Base-by-base conservation (phyloP, 1,140 invertebrate genomes). In the Neuroterus valhalla region DNA sequence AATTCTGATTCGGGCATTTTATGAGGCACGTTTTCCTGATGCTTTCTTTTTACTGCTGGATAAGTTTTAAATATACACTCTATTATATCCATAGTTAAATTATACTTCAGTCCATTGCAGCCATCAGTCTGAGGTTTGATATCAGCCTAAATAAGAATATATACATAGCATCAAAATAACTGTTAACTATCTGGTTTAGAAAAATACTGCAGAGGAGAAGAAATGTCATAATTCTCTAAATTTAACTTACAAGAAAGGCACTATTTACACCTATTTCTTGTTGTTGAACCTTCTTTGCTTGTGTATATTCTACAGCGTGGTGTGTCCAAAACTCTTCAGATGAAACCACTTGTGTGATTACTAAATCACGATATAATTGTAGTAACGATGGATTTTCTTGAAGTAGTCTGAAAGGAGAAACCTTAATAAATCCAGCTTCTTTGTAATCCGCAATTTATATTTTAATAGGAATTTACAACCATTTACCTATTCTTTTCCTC, bases 11-110 rank as follows among this genome's bases (percentile, higher is more conserved):
- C 99, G 0, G 95, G 94, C 93, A 99, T 94, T 91, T 98, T 97
- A 77, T 95, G 92, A 62, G 98, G 99, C 45, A 99, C 98, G 91
- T 97, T 95, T 90, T 99, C 98, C 76, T 94, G 90, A 91, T 99
- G 98, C 92, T 99, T 99, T 91, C 95, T 95, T 86, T 97, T 96
- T 0, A 99, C 98, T 82, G 97, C 97, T 31, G 99, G 98, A 92
- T 99, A 99, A 80, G 98, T 99, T 91, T 98, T 97, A 90, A 99
- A 99, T 91, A 99, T 99, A 84, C 96, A 96, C 82, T 99, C 95
- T 88, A 99, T 99, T 52, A 99, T 96, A 89, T 99, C 98, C 67
- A 95, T 92, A 12, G 98, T 99, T 68, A 99, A 93, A 91, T 99
- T 99, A 88, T 99, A 99, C 89, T 97, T 97, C 15, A 99, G 92